Evolutionary conservation across 2,888 invertebrate genomes (phyloP), one percentile per base, ranked within the genome.

Genomic region (Trichopria drosophilae): DNA sequence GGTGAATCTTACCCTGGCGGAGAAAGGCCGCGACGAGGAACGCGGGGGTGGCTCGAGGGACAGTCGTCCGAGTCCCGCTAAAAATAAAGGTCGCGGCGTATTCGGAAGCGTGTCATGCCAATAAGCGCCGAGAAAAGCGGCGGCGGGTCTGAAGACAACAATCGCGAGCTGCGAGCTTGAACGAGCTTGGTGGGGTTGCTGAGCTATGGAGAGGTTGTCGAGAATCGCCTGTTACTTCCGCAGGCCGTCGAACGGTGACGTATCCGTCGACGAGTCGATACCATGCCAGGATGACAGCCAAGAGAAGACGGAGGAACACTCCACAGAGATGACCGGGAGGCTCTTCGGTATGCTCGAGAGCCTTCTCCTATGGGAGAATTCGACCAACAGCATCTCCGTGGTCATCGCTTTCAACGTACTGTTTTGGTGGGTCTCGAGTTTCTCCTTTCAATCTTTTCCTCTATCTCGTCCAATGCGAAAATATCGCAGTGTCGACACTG

Each of bases 331-430:
- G 4, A 51, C 58, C n/a, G 53, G 51, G 36, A 67, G 57, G 37
- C 51, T 71, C 23, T 55, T 67, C 12, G 58, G 42, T 12, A 58
- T 68, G 39, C 46, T 71, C 50, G 68, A 70, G 61, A 68, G 68
- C 50, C 66, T 71, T 32, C 51, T 72, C 6, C 58, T 73, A 16
- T 71, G 71, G 73, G 69, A 73, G 46, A 68, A 69, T 51, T 62
- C 67, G 34, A 59, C 66, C 55, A 66, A 71, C 62, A 73, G 71
- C 58, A 62, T 70, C 56, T 65, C 66, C 53, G 64, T 70, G 44
- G 61, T 73, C 31, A 52, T 73, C 44, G 59, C 68, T 40, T 72
- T 73, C 65, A 69, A 67, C 55, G 59, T 70, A 54, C 51, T 70
- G 35, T 72, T 71, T 61, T 74, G 74, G 74, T 74, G 53, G 67